These are phyloP conservation scores for Gulo gulo DNA, from an alignment of 2,113 vertebrate genomes.

Conservation along the genomic window DNA sequence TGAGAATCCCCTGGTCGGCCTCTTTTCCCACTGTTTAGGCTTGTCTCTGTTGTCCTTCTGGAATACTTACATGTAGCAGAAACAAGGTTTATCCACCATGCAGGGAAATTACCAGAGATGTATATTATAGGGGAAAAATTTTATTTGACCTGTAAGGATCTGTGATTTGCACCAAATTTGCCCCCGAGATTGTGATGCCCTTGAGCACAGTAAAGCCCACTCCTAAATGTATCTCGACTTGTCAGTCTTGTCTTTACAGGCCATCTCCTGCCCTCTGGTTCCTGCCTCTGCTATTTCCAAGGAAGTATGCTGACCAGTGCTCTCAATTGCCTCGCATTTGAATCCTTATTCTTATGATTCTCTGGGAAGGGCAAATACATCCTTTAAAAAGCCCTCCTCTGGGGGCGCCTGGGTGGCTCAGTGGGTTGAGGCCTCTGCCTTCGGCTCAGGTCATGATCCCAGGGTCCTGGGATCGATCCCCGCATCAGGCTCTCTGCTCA, in stretches of 20 bases:
- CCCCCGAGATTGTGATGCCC: fast-evolving
- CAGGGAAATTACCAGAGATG: neutral
- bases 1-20: neutral
- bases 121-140: neutral
- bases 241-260: neutral
- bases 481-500: no score
- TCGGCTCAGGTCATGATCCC: no score
- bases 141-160: no score
- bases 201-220: no score
- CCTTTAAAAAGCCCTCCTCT: neutral
- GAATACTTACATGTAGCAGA: neutral
- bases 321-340: neutral
- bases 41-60: neutral
- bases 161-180: neutral
- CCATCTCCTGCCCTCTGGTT: neutral
- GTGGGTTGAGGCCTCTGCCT: no score
- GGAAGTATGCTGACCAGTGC: neutral
- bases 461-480: no score
- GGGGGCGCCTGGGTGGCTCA: no score
- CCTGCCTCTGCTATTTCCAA: neutral
- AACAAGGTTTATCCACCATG: neutral
- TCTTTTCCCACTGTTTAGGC: neutral
- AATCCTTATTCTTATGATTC: neutral
- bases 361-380: neutral
- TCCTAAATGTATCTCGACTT: fast-evolving